Evolutionary conservation across 2,113 vertebrate species (phyloP).

Genomic region (Henicopernis longicauda): DNA sequence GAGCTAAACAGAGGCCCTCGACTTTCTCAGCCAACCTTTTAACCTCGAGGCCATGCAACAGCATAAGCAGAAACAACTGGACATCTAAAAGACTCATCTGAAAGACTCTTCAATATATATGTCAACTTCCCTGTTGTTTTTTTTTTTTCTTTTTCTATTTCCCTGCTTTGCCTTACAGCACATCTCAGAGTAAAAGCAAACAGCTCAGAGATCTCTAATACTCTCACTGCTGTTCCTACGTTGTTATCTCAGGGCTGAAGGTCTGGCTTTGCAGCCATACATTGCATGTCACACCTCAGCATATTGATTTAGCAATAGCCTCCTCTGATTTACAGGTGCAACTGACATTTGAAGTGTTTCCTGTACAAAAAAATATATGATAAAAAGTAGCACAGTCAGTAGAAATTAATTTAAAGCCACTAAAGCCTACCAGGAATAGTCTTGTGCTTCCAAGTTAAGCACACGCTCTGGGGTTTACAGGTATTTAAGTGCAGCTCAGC

Average conservation of each 20-base stretch:
- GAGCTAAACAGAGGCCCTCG: neutral
- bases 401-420: neutral
- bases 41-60: fast-evolving
- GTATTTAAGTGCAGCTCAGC: neutral
- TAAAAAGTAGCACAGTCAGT: neutral
- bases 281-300: neutral
- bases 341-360: neutral
- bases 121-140: neutral
- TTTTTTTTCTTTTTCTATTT: neutral
- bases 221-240: fast-evolving
- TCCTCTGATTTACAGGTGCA: neutral
- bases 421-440: neutral
- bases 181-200: neutral
- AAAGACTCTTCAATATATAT: neutral
- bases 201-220: neutral
- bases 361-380: neutral
- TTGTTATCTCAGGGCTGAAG: neutral
- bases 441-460: neutral
- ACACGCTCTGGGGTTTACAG: neutral
- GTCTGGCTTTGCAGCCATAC: neutral
- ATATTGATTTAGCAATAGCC: neutral
- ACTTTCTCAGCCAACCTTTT: neutral
- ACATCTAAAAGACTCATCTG: neutral
- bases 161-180: neutral
- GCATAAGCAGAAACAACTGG: neutral